These are phyloP conservation scores for Lepidochrysops patricia DNA, from an alignment of 2,888 invertebrate species.

Conservation along the genomic window DNA sequence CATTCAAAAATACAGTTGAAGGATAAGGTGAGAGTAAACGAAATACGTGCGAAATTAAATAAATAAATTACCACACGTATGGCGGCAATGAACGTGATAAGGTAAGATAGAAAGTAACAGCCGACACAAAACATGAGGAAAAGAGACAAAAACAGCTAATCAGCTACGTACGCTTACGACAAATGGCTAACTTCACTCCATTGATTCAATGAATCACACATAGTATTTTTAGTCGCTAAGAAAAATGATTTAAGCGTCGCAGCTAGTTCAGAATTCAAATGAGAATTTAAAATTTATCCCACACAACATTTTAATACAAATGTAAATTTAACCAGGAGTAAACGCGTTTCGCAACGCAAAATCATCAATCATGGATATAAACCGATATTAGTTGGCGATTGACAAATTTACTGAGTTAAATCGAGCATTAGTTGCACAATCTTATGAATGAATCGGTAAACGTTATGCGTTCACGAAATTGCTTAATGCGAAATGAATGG, in stretches of 20 bases:
- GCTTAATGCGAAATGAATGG: conserved; percentile 71
- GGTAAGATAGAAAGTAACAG: conserved; percentile 38
- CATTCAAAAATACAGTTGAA: conserved; percentile 18
- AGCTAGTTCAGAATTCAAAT: conserved; percentile 16
- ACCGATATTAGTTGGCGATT: conserved; percentile 22
- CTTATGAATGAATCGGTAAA: conserved; percentile 65
- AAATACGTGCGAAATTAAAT: conserved; percentile 31
- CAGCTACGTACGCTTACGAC: conserved; percentile 39
- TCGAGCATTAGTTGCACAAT: conserved; percentile 49
- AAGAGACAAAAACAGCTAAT: conserved; percentile 47
- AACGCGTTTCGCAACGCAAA: neutral
- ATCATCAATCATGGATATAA: conserved; percentile 4
- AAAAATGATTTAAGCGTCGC: conserved; percentile 16
- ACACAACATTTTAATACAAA: neutral
- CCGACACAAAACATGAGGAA: conserved; percentile 39
- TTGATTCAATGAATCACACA: conserved; percentile 45
- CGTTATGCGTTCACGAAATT: conserved; percentile 64
- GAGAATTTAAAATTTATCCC: neutral
- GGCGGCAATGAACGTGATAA: conserved; percentile 36
- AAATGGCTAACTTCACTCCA: conserved; percentile 46
- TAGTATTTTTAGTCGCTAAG: conserved; percentile 28
- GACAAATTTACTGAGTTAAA: conserved; percentile 34
- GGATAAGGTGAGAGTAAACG: conserved; percentile 32
- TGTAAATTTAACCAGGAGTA: neutral
- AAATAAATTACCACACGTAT: conserved; percentile 64